These are phyloP conservation scores for Otus scops DNA, from an alignment of 2,797 vertebrate species.

Conservation along the genomic window DNA sequence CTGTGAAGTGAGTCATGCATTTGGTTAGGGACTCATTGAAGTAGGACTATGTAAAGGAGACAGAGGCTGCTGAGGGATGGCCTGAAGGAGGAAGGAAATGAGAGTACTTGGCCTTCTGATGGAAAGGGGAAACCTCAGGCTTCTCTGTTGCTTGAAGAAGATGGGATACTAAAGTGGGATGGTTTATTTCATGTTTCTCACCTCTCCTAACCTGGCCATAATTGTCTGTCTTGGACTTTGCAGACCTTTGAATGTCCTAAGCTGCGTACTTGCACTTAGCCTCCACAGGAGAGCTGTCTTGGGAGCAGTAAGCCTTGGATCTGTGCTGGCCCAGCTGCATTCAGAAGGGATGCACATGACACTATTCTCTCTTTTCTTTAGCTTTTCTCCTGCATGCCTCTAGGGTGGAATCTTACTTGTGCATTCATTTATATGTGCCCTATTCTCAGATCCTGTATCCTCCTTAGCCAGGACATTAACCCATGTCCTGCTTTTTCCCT, in stretches of 20 bases:
- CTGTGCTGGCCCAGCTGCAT: neutral
- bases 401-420: neutral
- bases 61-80: neutral
- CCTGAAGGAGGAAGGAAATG: neutral
- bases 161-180: neutral
- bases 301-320: neutral
- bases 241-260: neutral
- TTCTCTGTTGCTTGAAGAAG: neutral
- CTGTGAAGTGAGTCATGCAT: neutral
- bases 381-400: neutral
- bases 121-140: neutral
- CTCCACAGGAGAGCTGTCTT: neutral
- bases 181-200: neutral
- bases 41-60: neutral
- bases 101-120: neutral
- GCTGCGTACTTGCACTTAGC: neutral
- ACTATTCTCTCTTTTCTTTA: neutral
- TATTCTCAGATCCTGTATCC: neutral
- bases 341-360: neutral
- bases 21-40: neutral
- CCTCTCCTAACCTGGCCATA: neutral
- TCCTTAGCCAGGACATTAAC: neutral
- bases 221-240: neutral
- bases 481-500: neutral
- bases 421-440: neutral